These are phyloP conservation scores for Pangasius djambal DNA, from an alignment of 2,797 vertebrate species.

Conservation along the genomic window DNA sequence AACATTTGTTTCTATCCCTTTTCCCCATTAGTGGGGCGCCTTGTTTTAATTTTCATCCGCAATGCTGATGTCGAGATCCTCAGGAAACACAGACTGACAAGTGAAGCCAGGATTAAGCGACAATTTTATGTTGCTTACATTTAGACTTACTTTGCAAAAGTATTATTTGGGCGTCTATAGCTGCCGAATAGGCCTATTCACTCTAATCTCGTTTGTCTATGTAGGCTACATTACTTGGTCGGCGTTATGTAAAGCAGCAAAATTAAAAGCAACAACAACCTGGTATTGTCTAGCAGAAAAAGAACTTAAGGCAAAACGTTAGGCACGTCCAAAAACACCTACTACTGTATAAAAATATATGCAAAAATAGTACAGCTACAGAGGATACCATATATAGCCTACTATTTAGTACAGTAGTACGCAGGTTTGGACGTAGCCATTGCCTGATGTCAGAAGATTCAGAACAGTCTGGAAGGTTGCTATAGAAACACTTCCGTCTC, in stretches of 20 bases:
- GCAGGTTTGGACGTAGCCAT: slow-evolving; percentile 18
- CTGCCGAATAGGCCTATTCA: slow-evolving; percentile 21
- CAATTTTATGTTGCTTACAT: background rate
- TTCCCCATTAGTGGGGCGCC: background rate
- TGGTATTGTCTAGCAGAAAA: background rate
- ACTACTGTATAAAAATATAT: background rate
- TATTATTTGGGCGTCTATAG: slow-evolving; percentile 30
- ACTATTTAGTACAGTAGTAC: slow-evolving; percentile 9
- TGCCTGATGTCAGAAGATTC: slow-evolving; percentile 61
- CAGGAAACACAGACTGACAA: background rate
- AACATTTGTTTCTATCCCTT: background rate
- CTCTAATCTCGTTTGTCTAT: background rate
- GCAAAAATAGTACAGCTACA: background rate
- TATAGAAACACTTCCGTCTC: slow-evolving; percentile 85
- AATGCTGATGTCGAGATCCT: background rate
- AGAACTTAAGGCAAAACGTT: slow-evolving; percentile 21
- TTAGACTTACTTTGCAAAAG: slow-evolving; percentile 10
- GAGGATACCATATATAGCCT: background rate
- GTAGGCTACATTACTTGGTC: slow-evolving; percentile 38
- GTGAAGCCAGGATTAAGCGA: slow-evolving; percentile 3
- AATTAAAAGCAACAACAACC: slow-evolving; percentile 59
- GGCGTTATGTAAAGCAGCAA: slow-evolving; percentile 57
- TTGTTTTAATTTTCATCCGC: background rate
- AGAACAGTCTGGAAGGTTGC: slow-evolving; percentile 87
- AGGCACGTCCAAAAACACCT: background rate